phyloP scores from a whole-genome alignment of 2,888 invertebrate genomes.

The Scaeva pyrastri region DNA sequence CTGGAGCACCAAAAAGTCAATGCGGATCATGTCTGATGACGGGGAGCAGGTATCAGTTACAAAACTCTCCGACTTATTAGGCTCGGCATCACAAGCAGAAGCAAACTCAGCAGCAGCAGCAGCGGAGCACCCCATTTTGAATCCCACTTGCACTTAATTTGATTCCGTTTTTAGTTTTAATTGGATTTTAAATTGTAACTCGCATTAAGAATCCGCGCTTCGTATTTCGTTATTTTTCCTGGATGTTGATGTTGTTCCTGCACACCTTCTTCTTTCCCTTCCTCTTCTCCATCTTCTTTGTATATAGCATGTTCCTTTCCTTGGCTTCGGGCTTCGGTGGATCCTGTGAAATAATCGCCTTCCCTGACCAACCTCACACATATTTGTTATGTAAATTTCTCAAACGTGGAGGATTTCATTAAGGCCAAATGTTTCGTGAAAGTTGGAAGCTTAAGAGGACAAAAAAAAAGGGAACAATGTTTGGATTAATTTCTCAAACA shows the following conservation, averaged over 20 bases:
- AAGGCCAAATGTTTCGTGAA: slow-evolving; percentile 38
- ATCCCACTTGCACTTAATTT: slow-evolving; percentile 74
- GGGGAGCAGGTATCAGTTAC: slow-evolving; percentile 68
- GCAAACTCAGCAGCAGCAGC: background rate
- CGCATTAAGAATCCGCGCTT: slow-evolving; percentile 71
- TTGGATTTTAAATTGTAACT: slow-evolving; percentile 75
- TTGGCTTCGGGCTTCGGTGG: slow-evolving; percentile 24
- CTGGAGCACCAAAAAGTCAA: slow-evolving; percentile 62
- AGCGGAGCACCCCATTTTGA: slow-evolving; percentile 45
- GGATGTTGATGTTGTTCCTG: slow-evolving; percentile 41
- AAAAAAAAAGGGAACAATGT: slow-evolving; percentile 5
- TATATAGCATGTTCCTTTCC: no score
- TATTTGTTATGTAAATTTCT: slow-evolving; percentile 57
- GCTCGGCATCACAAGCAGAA: background rate
- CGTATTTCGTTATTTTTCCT: slow-evolving; percentile 30
- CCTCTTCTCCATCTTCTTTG: slow-evolving; percentile 23
- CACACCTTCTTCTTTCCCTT: slow-evolving; percentile 26
- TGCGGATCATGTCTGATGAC: slow-evolving; percentile 66
- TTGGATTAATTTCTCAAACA: slow-evolving; percentile 28
- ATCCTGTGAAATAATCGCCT: slow-evolving; percentile 21
- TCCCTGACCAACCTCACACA: slow-evolving; percentile 72
- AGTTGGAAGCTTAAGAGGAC: background rate
- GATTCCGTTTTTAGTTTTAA: slow-evolving; percentile 75
- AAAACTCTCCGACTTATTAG: slow-evolving; percentile 37
- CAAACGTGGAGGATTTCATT: slow-evolving; percentile 64